A percentile compares a stretch with the other conserved stretches of the same genome.
These are phyloP conservation scores for Hemicrepidius hirtus DNA, from an alignment of 2,888 invertebrate species.

Conservation along the genomic window DNA sequence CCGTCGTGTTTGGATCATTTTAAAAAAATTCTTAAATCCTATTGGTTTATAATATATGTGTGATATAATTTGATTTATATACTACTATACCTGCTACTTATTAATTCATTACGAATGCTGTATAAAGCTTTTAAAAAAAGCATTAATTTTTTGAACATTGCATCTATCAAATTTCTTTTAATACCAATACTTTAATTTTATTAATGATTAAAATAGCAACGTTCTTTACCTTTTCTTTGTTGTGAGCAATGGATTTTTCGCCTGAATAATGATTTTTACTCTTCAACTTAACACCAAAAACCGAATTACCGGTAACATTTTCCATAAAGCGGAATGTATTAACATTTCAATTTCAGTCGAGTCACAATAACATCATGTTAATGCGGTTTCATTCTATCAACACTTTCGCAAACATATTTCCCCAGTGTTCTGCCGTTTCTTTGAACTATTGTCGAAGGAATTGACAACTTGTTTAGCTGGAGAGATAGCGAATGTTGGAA, in stretches of 20 bases:
- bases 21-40: too few species aligned
- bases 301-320: constrained; percentile 12
- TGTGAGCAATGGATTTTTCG: neutral
- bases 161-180: too few species aligned
- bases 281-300: neutral
- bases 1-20: too few species aligned
- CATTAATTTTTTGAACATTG: too few species aligned
- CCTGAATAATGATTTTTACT: neutral
- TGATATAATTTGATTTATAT: too few species aligned
- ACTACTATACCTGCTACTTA: too few species aligned
- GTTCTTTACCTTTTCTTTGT: too few species aligned
- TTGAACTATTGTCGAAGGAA: constrained; percentile 70
- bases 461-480: constrained; percentile 64
- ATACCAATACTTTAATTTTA: too few species aligned
- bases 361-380: constrained; percentile 70
- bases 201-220: too few species aligned
- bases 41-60: too few species aligned
- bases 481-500: constrained; percentile 47
- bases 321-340: constrained; percentile 60
- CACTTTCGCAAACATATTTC: constrained; percentile 70
- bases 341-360: constrained; percentile 69
- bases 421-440: constrained; percentile 71
- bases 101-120: too few species aligned
- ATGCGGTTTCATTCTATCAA: constrained; percentile 63
- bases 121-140: too few species aligned